Percentiles rank a stretch among this genome's conserved stretches.
These are phyloP conservation scores for Malurus melanocephalus DNA, from an alignment of 2,113 vertebrate genomes.

Conservation along the genomic window DNA sequence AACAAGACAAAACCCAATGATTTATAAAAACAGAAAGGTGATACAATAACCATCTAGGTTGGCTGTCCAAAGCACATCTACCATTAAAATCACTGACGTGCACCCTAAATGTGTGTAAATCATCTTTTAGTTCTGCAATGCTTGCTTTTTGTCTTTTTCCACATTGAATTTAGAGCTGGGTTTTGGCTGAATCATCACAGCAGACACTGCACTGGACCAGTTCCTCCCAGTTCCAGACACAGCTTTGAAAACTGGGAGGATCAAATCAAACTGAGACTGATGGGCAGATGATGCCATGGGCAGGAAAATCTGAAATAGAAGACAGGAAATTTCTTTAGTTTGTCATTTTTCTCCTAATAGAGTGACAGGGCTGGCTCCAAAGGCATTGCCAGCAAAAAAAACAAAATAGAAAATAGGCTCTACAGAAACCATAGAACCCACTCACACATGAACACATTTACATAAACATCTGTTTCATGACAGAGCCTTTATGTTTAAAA, in stretches of 20 bases:
- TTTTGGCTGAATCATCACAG: neutral
- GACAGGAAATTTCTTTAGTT: neutral
- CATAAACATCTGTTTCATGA: neutral
- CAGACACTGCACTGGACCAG: neutral
- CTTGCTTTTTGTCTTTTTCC: neutral
- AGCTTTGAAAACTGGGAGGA: neutral
- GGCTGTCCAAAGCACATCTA: neutral
- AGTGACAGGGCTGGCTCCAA: neutral
- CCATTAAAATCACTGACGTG: neutral
- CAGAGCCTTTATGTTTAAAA: neutral
- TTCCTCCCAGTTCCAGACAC: neutral
- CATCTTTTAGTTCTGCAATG: neutral
- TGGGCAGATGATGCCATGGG: neutral
- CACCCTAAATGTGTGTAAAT: neutral
- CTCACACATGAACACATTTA: too few relatives aligned
- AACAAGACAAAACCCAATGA: neutral
- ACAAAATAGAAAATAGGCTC: neutral
- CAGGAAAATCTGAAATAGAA: neutral
- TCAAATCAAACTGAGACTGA: neutral
- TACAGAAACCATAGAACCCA: too few relatives aligned
- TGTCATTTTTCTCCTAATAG: neutral
- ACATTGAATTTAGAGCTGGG: neutral
- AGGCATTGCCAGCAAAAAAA: neutral
- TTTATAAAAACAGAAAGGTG: neutral
- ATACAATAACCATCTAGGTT: neutral